Percentiles rank a stretch among this genome's conserved stretches.
Conservation (phyloP, 2,888 invertebrate genomes). For the Drosophila helvetica region DNA sequence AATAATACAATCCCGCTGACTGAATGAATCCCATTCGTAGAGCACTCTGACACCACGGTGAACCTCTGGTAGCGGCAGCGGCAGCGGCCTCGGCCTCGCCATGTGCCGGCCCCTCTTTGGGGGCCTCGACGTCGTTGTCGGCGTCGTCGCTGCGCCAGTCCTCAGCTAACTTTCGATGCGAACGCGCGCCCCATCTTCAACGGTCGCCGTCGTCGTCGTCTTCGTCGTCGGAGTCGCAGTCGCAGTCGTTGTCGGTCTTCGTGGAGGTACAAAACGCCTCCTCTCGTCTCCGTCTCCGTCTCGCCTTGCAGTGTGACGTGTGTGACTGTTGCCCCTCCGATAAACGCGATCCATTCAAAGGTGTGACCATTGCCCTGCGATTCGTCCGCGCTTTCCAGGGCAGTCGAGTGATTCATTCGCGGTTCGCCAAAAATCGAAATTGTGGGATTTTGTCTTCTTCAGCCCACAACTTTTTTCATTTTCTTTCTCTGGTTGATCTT, state of each 20-base stretch:
- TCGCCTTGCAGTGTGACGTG: background rate
- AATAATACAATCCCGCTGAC: too few species aligned
- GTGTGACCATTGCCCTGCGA: slow-evolving; percentile 32
- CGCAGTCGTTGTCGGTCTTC: background rate
- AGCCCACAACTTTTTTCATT: background rate
- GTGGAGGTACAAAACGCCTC: slow-evolving; percentile 5
- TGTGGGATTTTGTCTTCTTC: slow-evolving; percentile 6
- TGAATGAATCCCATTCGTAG: background rate
- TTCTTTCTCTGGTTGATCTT: background rate
- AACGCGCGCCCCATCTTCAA: slow-evolving; percentile 47
- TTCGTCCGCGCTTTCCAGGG: slow-evolving; percentile 2
- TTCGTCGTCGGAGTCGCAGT: slow-evolving; percentile 23
- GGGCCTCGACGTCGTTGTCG: slow-evolving; percentile 22
- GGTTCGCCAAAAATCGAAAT: slow-evolving; percentile 21
- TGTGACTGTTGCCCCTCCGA: slow-evolving; percentile 4
- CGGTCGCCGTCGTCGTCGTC: slow-evolving; percentile 26
- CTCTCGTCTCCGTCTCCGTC: background rate
- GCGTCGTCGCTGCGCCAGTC: slow-evolving; percentile 52
- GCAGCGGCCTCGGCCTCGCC: slow-evolving; percentile 23
- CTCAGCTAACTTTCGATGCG: slow-evolving; percentile 68
- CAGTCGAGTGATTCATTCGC: slow-evolving; percentile 32
- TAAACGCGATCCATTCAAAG: slow-evolving; percentile 28
- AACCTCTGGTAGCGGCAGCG: slow-evolving; percentile 4
- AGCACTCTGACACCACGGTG: slow-evolving; percentile 26
- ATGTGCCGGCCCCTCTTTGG: slow-evolving; percentile 13